Conservation (phyloP, 2,888 invertebrate species). For the Cryptocephalus primarius region DNA sequence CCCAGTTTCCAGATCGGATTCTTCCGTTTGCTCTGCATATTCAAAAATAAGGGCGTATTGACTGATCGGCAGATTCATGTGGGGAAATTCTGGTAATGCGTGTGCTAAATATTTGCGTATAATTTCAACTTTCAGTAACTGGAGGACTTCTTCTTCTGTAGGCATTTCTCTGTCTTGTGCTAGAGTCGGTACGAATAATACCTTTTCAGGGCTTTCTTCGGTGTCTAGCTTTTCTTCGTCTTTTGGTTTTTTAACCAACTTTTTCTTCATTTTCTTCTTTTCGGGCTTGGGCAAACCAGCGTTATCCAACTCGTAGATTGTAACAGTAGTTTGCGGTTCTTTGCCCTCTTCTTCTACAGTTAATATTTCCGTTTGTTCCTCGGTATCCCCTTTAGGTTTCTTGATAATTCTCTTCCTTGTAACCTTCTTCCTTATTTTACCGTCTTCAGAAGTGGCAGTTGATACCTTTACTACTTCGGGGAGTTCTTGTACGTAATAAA, state of each 20-base stretch:
- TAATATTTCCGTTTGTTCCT: conserved; percentile 22
- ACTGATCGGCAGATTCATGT: conserved; percentile 19
- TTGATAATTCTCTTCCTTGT: conserved; percentile 29
- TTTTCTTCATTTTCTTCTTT: conserved; percentile 21
- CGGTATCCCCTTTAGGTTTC: conserved; percentile 19
- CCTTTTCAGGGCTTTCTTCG: conserved; percentile 21
- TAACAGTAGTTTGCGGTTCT: conserved; percentile 24
- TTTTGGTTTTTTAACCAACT: conserved; percentile 34
- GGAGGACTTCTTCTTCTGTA: conserved; percentile 23
- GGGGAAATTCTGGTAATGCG: conserved; percentile 21
- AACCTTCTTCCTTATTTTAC: conserved; percentile 18
- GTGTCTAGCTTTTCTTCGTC: conserved; percentile 17
- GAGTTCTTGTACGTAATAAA: conserved; percentile 24
- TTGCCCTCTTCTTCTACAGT: conserved; percentile 33
- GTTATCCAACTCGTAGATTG: conserved; percentile 24
- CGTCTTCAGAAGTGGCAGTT: neutral
- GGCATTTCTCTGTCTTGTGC: conserved; percentile 23
- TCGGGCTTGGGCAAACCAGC: conserved; percentile 25
- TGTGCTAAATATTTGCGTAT: conserved; percentile 26
- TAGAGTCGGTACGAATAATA: conserved; percentile 30
- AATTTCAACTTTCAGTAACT: conserved; percentile 27
- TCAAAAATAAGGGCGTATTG: conserved; percentile 18
- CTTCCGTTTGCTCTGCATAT: conserved; percentile 28
- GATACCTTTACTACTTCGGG: conserved; percentile 1
- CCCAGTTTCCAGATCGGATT: conserved; percentile 25